Base-by-base conservation (phyloP, 30 jellyfish, hydroid and myxozoan species). In the Aurelia aurita region DNA sequence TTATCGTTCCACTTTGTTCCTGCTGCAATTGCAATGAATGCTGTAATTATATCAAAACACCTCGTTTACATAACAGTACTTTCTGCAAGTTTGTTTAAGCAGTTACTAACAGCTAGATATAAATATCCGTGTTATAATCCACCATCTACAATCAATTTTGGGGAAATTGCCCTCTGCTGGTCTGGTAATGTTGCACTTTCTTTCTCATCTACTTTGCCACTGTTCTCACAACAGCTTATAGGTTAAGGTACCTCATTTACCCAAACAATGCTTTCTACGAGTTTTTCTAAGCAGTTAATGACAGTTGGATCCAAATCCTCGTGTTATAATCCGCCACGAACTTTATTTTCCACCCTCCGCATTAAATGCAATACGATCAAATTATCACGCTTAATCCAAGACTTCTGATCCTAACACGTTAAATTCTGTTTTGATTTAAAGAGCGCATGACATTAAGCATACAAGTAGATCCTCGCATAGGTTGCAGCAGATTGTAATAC, bases 391-490 rank as follows among this genome's bases (percentile, higher is more conserved):
- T 57, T 58, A 74, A 60, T 77, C 78, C 79, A 13, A 2, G 18
- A 28, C 69, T 60, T 43, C 64, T 26, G 65, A 62, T 44, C 8
- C 45, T 51, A 77, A 25, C 88, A 23, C 72, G 19, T 60, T 55
- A 51, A 60, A 75, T 39, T 59, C 32, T 77, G 62, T 29, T 77
- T 35, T 22, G 79, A 15, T 77, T 77, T 58, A 43, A 58, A 77
- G 16, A 77, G 69, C 70, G 32, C 53, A 39, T 46, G 78, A 77
- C 51, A 6, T 43, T 27, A 19, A 19, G 86, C 13, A 54, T 58
- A 55, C 86, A 74, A 57, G 22, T 39, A 58, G 88, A 77, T 77
- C 79, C 66, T 46, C 65, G 57, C 88, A 39, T 67, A 77, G 44
- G 88, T 35, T 77, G 22, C 7, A 26, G 53, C 43, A 43, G 20